Conservation (phyloP, 2,113 vertebrate genomes). For the Otocyon megalotis region DNA sequence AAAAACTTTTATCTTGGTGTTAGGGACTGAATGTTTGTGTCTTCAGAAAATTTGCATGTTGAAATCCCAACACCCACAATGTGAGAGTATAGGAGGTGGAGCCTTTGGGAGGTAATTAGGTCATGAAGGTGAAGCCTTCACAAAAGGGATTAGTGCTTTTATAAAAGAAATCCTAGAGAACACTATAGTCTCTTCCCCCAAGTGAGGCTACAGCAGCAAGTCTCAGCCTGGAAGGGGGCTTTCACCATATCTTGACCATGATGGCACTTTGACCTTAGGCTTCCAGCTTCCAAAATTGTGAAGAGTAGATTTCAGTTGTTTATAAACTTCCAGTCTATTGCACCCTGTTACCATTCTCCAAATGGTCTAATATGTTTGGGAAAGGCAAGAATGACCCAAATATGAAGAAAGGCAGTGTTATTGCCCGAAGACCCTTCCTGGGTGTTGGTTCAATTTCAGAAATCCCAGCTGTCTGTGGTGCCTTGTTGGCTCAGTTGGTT, state of each 20-base stretch:
- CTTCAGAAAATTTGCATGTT: background rate
- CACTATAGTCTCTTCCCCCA: background rate
- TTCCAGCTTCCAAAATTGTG: background rate
- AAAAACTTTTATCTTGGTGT: background rate
- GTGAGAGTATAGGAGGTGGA: background rate
- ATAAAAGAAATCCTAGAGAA: background rate
- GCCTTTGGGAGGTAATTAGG: background rate
- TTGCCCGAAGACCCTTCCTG: background rate
- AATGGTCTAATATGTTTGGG: background rate
- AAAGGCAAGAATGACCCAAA: background rate
- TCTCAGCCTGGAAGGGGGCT: background rate
- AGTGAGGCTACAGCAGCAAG: background rate
- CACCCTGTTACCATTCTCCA: background rate
- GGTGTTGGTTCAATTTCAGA: background rate
- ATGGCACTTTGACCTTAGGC: background rate
- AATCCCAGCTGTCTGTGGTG: background rate
- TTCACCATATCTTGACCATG: background rate
- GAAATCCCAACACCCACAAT: background rate
- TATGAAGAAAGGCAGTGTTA: background rate
- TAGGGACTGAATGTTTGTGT: background rate
- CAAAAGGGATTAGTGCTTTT: background rate
- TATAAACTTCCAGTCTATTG: background rate
- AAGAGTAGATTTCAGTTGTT: background rate
- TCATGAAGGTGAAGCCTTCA: background rate
- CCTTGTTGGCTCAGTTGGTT: background rate